phyloP scores from a whole-genome alignment of 1,140 invertebrate species.

The Monochamus saltuarius region DNA sequence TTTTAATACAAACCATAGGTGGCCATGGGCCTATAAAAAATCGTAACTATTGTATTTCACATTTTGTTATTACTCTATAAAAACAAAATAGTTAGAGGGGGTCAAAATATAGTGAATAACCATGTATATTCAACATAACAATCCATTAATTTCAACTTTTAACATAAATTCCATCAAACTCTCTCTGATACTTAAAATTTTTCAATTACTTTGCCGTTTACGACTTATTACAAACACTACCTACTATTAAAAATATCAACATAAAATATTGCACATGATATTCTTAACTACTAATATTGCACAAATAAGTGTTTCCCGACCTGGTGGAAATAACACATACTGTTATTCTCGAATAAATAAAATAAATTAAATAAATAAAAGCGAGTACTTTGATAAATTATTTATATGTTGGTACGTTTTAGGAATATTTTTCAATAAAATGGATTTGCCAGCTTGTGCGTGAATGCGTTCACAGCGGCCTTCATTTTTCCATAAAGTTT shows the following conservation, averaged over 20 bases:
- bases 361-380: constrained; percentile 13
- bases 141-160: no score
- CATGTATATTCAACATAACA: no score
- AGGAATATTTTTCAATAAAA: not conserved
- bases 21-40: no score
- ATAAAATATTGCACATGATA: constrained; percentile 13
- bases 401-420: not conserved
- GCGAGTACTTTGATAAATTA: not conserved
- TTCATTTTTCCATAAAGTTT: not conserved
- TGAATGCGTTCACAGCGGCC: not conserved
- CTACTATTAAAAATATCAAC: constrained; percentile 10
- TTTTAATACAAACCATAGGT: no score
- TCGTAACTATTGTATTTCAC: no score
- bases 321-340: constrained; percentile 1
- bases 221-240: not conserved
- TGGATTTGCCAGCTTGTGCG: not conserved
- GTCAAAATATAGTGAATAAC: no score
- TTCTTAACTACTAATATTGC: constrained; percentile 14
- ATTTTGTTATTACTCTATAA: no score
- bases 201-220: not conserved
- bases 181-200: not conserved
- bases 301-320: constrained; percentile 12
- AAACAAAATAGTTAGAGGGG: no score
- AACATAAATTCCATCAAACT: not conserved
- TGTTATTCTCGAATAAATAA: constrained; percentile 9